phyloP scores from a whole-genome alignment of 2,797 vertebrate genomes.

The Pempheris klunzingeri region DNA sequence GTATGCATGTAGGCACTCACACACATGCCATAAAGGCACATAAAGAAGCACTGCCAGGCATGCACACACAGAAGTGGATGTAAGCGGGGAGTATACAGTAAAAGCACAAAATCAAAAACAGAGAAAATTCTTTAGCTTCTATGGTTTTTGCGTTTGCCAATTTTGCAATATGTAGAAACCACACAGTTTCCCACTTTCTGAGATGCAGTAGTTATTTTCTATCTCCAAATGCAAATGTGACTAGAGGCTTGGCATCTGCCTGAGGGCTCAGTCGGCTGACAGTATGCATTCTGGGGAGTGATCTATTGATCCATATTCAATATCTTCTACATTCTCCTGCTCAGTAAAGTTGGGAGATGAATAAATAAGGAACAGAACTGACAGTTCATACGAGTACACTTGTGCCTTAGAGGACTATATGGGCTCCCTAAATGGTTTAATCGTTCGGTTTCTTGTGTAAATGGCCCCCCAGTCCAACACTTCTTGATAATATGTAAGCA shows the following conservation, averaged over 20 bases:
- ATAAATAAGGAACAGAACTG: slow-evolving; percentile 81
- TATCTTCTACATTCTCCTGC: slow-evolving; percentile 80
- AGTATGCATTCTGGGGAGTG: slow-evolving; percentile 83
- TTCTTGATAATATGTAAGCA: slow-evolving; percentile 14
- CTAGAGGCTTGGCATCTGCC: slow-evolving; percentile 77
- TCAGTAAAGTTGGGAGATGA: slow-evolving; percentile 80
- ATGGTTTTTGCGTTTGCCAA: slow-evolving; percentile 48
- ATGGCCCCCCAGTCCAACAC: slow-evolving; percentile 31
- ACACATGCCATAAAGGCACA: slow-evolving; percentile 49
- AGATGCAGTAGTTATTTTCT: slow-evolving; percentile 77
- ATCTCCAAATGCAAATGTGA: slow-evolving; percentile 82
- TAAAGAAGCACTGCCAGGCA: slow-evolving; percentile 36
- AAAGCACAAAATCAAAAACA: slow-evolving; percentile 20
- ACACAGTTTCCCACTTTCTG: slow-evolving; percentile 54
- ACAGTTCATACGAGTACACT: slow-evolving; percentile 67
- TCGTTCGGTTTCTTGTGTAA: slow-evolving; percentile 31
- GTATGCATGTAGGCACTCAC: slow-evolving; percentile 54
- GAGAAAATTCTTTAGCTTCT: slow-evolving; percentile 30
- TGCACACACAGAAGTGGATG: not conserved
- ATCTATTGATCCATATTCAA: slow-evolving; percentile 86
- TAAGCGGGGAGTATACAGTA: slow-evolving; percentile 13
- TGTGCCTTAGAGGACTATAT: slow-evolving; percentile 50
- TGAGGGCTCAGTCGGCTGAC: slow-evolving; percentile 82
- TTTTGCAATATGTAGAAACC: slow-evolving; percentile 60
- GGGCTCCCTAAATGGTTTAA: slow-evolving; percentile 51